A percentile compares a stretch with the other conserved stretches of the same genome.
phyloP scores from a whole-genome alignment of 2,113 vertebrate genomes.

The Tragulus kanchil region DNA sequence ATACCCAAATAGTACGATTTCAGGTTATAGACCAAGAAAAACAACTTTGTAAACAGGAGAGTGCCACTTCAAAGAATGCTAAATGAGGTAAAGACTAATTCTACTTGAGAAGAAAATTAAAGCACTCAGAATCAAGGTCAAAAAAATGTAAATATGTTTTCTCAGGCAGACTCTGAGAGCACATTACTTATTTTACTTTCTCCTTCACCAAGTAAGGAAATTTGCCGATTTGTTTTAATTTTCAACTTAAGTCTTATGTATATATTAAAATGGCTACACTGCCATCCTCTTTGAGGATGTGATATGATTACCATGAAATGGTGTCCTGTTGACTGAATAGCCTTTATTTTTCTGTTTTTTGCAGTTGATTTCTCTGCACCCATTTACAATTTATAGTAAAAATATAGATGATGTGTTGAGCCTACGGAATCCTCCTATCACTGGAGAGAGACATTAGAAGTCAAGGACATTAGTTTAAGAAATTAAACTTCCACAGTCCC shows the following conservation, averaged over 20 bases:
- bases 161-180: not conserved
- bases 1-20: conserved; percentile 35
- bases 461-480: not conserved
- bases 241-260: not conserved
- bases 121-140: conserved; percentile 21
- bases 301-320: conserved; percentile 42
- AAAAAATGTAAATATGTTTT: not conserved
- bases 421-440: not conserved
- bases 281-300: conserved; percentile 50
- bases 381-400: conserved; percentile 16
- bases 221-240: not conserved
- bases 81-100: conserved; percentile 34
- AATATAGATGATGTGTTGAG: not conserved
- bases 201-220: conserved; percentile 11
- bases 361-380: not conserved
- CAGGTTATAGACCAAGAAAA: conserved; percentile 35
- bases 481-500: not conserved
- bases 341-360: conserved; percentile 59
- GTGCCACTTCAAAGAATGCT: conserved; percentile 27
- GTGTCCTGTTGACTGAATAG: not conserved
- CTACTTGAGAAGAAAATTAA: conserved; percentile 19
- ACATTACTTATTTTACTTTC: conserved; percentile 28
- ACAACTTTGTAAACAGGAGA: conserved; percentile 55
- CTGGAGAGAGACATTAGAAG: not conserved
- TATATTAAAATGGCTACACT: not conserved